Conservation (phyloP, 2,113 vertebrate species). For the Leptocoma aspasia region DNA sequence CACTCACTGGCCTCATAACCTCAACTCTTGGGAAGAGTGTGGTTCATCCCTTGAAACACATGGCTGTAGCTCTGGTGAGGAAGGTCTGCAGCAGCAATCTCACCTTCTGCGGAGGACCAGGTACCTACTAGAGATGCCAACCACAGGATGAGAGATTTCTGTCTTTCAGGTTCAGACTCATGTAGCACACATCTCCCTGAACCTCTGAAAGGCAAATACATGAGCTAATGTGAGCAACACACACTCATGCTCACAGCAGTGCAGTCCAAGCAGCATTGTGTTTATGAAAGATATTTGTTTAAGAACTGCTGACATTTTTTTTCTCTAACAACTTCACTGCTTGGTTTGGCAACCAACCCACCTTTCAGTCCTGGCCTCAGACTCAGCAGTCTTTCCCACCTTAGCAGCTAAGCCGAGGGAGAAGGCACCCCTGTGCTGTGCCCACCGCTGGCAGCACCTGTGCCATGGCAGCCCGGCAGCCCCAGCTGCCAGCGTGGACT, state of each 20-base stretch:
- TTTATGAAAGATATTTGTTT: conserved; percentile 21
- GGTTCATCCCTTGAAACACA: rapidly evolving
- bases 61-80: background rate
- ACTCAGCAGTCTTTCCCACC: background rate
- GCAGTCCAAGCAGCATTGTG: background rate
- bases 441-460: rapidly evolving
- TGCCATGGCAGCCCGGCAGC: background rate
- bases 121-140: background rate
- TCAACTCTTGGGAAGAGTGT: rapidly evolving
- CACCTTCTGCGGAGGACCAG: rapidly evolving
- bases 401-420: background rate
- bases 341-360: background rate
- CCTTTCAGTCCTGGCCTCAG: background rate
- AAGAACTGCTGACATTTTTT: conserved; percentile 33
- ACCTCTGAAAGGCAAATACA: background rate
- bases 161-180: background rate
- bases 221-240: background rate
- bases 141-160: background rate
- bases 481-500: rapidly evolving
- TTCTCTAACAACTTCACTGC: background rate
- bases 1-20: background rate
- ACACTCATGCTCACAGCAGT: background rate
- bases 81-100: background rate
- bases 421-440: rapidly evolving
- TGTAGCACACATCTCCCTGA: background rate